phyloP scores from a whole-genome alignment of 2,888 invertebrate genomes.

The Gordius sp. region DNA sequence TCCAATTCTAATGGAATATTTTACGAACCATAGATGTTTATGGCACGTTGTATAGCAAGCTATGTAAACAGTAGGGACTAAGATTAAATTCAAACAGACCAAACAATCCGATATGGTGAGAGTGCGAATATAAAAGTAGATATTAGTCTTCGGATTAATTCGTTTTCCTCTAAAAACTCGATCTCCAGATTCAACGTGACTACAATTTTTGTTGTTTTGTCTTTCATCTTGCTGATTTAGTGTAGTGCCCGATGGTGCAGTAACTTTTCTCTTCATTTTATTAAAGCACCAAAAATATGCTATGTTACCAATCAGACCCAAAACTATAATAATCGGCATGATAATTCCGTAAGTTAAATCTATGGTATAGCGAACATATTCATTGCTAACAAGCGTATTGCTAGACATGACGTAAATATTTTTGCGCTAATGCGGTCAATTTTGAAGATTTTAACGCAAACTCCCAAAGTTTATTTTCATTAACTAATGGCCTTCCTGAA shows the following conservation, averaged over 20 bases:
- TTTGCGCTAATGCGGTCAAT: too few species aligned
- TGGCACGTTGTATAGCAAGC: background rate
- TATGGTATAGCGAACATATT: background rate
- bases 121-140: background rate
- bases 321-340: background rate
- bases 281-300: background rate
- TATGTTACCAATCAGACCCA: background rate
- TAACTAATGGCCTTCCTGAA: too few species aligned
- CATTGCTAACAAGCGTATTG: background rate
- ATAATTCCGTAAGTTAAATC: constrained; percentile 5
- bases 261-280: background rate
- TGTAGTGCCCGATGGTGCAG: too few species aligned
- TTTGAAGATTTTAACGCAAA: too few species aligned
- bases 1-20: background rate
- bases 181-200: background rate
- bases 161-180: too few species aligned
- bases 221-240: background rate
- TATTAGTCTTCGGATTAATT: too few species aligned
- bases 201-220: background rate
- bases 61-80: background rate
- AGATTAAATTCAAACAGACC: background rate
- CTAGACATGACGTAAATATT: too few species aligned
- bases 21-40: background rate
- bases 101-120: constrained; percentile 1
- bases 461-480: too few species aligned